Conservation (phyloP, 2,888 invertebrate species). For the Phorcus lineatus region DNA sequence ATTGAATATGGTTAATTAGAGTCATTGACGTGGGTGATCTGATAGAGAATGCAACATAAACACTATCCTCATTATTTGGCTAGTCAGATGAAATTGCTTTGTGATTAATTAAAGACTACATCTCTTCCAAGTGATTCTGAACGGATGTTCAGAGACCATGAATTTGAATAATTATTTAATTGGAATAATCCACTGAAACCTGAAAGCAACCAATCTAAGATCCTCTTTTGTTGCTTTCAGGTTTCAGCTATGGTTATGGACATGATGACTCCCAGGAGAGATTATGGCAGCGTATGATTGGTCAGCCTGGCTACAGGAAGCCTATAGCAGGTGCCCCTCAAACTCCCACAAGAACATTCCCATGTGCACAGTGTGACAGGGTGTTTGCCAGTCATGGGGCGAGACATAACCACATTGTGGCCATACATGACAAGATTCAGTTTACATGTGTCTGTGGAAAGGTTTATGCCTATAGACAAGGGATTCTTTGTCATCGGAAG, state of each 20-base stretch:
- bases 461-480: constrained; percentile 8
- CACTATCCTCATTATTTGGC: too few species aligned
- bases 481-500: constrained; percentile 2
- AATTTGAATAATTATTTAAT: not conserved
- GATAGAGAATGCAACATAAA: too few species aligned
- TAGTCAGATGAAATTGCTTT: too few species aligned
- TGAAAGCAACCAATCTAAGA: constrained; percentile 2
- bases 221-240: constrained; percentile 12
- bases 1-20: too few species aligned
- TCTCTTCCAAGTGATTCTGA: too few species aligned
- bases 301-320: too few species aligned
- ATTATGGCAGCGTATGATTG: too few species aligned
- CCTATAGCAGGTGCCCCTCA: not conserved
- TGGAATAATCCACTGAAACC: not conserved
- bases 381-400: constrained; percentile 5
- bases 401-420: constrained; percentile 13
- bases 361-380: not conserved
- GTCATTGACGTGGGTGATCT: too few species aligned
- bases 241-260: not conserved
- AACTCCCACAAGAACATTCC: not conserved
- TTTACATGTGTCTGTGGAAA: constrained; percentile 10
- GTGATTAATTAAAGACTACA: too few species aligned
- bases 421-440: constrained; percentile 14
- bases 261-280: not conserved
- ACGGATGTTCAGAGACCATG: too few species aligned